These are phyloP conservation scores for Drymodes brunneopygia DNA, from an alignment of 2,113 vertebrate species.

Conservation along the genomic window DNA sequence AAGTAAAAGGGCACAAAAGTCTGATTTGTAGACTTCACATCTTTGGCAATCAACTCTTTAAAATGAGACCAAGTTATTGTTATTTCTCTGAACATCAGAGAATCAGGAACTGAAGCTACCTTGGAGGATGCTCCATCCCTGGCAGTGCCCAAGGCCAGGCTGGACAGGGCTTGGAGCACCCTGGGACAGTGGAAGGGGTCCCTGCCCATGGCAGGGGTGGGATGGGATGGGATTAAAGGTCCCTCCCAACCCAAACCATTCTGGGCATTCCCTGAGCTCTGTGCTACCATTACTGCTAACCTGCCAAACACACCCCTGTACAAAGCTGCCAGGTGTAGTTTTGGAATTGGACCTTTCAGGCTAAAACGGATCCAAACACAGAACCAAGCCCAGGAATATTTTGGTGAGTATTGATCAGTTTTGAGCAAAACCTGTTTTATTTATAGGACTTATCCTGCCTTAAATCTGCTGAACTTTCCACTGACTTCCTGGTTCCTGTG, in stretches of 20 bases:
- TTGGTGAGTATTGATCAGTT: not conserved
- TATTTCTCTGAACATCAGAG: not conserved
- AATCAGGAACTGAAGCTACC: not conserved
- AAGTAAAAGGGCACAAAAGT: not conserved
- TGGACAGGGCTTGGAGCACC: not conserved
- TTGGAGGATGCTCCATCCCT: not conserved
- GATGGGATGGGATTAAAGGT: not conserved
- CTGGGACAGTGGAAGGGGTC: not conserved
- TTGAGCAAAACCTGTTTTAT: not conserved
- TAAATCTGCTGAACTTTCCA: rapidly evolving
- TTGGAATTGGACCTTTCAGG: not conserved
- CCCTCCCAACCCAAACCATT: not conserved
- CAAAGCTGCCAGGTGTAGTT: not conserved
- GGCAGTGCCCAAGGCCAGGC: not conserved
- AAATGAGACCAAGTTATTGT: not conserved
- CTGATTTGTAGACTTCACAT: not conserved
- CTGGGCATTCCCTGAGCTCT: not conserved
- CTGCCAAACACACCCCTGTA: not conserved
- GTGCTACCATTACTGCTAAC: not conserved
- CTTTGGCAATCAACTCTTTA: not conserved
- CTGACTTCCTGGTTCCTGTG: not conserved
- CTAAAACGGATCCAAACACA: not conserved
- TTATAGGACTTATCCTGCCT: not conserved
- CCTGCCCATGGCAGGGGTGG: not conserved
- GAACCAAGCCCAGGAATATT: not conserved